Evolutionary conservation across 2,113 vertebrate species (phyloP).

Genomic region (Meleagris gallopavo): DNA sequence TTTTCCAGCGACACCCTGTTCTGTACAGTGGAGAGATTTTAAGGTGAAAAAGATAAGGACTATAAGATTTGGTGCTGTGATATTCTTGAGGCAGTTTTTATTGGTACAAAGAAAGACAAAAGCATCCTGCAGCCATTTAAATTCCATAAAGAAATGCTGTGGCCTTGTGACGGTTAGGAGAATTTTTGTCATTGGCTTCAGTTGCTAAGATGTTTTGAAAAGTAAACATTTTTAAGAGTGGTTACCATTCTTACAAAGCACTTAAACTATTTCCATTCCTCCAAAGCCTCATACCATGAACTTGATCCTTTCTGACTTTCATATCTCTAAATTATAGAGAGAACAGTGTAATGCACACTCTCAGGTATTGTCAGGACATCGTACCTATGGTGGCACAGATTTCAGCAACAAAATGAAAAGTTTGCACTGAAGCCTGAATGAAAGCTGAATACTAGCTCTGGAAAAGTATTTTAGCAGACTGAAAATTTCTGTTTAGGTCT

Average conservation of each 20-base stretch:
- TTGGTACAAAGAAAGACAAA: neutral
- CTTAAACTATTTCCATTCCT: neutral
- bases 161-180: neutral
- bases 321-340: neutral
- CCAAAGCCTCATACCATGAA: neutral
- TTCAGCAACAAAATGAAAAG: neutral
- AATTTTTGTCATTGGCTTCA: neutral
- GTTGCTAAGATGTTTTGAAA: neutral
- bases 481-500: neutral
- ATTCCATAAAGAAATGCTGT: neutral
- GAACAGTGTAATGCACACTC: neutral
- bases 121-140: neutral
- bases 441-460: neutral
- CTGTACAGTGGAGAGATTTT: neutral
- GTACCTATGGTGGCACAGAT: accelerated
- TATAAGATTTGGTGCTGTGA: neutral
- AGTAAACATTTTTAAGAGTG: neutral
- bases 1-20: neutral
- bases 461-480: neutral
- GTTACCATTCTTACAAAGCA: neutral
- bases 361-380: neutral
- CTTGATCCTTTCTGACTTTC: neutral
- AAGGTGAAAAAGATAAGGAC: neutral
- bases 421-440: neutral
- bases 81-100: neutral